A percentile compares a stretch with the other conserved stretches of the same genome.
Evolutionary conservation across 2,888 invertebrate species (phyloP).

Genomic region (Ornithoptera priamus): DNA sequence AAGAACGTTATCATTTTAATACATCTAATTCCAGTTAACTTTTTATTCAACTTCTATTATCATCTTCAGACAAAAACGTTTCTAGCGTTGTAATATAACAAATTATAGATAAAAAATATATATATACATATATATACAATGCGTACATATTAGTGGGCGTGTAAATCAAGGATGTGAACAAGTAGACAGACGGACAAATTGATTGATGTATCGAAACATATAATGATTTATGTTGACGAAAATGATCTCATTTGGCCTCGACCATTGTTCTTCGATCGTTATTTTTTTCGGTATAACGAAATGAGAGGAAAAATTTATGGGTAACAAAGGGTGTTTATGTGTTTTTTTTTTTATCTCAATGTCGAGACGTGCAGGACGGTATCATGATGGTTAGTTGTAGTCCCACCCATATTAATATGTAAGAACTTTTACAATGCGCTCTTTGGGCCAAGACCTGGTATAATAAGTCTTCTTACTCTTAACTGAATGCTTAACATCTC

Average conservation of each 20-base stretch:
- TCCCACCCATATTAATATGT: too few relatives aligned
- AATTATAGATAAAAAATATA: slow-evolving; percentile 34
- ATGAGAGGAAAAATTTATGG: slow-evolving; percentile 5
- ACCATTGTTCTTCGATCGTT: slow-evolving; percentile 48
- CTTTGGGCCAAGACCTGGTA: too few relatives aligned
- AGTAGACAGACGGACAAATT: slow-evolving; percentile 50
- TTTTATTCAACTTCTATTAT: slow-evolving; percentile 6
- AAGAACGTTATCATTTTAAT: background rate
- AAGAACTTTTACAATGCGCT: too few relatives aligned
- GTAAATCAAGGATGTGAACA: slow-evolving; percentile 31
- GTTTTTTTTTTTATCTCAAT: too few relatives aligned
- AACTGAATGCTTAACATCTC: too few relatives aligned
- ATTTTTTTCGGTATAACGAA: slow-evolving; percentile 12
- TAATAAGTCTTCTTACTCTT: too few relatives aligned
- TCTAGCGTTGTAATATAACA: slow-evolving; percentile 5
- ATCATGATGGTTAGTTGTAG: too few relatives aligned
- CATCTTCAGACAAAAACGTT: slow-evolving; percentile 8
- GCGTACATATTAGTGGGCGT: slow-evolving; percentile 41
- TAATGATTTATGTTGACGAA: slow-evolving; percentile 54
- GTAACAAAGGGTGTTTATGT: background rate
- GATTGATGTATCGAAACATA: slow-evolving; percentile 69
- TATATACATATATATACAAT: slow-evolving; percentile 10
- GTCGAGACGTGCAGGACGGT: too few relatives aligned
- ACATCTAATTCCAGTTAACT: background rate
- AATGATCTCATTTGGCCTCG: slow-evolving; percentile 73